Evolutionary conservation across 2,888 invertebrate genomes (phyloP).

Genomic region (Homarus gammarus): DNA sequence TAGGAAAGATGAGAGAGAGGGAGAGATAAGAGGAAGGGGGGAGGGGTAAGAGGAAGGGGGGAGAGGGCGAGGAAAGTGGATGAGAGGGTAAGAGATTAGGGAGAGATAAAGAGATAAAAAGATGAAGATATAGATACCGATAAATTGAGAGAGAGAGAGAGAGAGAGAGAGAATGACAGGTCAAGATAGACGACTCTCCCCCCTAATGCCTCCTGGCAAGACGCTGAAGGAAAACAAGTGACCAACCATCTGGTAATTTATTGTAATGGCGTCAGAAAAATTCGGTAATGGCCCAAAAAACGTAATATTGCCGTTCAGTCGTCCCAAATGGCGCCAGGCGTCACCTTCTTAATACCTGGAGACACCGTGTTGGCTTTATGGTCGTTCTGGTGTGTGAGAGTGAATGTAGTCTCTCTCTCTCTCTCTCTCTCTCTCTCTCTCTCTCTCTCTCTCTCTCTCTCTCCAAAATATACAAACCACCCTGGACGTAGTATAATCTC

Average conservation of each 20-base stretch:
- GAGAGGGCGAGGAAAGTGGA: no score
- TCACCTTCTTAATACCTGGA: background rate
- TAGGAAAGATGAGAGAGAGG: no score
- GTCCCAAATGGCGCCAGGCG: no score
- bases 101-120: background rate
- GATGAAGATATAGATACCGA: background rate
- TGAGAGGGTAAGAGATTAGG: no score
- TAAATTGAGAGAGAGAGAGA: conserved; percentile 13
- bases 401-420: no score
- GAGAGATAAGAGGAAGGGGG: background rate
- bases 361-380: background rate
- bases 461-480: background rate
- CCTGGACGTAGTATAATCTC: background rate
- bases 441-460: background rate
- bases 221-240: no score
- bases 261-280: background rate
- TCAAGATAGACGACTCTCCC: conserved; percentile 15
- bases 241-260: background rate
- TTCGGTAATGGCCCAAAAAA: background rate
- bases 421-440: no score
- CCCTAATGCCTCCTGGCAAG: no score
- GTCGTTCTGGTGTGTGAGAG: background rate
- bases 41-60: background rate
- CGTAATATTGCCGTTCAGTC: no score
- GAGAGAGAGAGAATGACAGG: conserved; percentile 43